These are phyloP conservation scores for Microcebus murinus DNA, from an alignment of 2,113 vertebrate species.

Conservation along the genomic window DNA sequence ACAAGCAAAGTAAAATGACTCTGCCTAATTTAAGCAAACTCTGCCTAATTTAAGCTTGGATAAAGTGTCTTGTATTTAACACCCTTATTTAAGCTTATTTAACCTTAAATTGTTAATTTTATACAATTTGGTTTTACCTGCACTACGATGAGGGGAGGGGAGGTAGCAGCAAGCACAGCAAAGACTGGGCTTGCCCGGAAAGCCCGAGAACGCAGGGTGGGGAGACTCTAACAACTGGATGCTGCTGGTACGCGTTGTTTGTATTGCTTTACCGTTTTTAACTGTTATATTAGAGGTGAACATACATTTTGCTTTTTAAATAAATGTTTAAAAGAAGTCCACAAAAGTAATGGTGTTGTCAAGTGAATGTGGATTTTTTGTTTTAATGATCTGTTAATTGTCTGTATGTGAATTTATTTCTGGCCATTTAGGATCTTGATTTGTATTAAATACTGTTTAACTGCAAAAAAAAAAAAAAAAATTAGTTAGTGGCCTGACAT, in stretches of 20 bases:
- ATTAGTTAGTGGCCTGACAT: not conserved
- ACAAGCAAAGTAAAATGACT: not conserved
- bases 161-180: slow-evolving; percentile 84
- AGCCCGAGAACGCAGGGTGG: slow-evolving; percentile 84
- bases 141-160: slow-evolving; percentile 85
- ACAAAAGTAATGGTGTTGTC: not conserved
- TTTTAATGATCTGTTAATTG: not conserved
- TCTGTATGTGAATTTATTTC: not conserved
- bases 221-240: slow-evolving; percentile 93
- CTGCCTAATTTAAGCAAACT: not conserved
- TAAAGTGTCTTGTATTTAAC: slow-evolving; percentile 98
- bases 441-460: not conserved
- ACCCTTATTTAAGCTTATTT: slow-evolving; percentile 99
- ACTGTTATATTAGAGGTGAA: slow-evolving; percentile 93
- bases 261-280: slow-evolving; percentile 95
- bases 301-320: slow-evolving; percentile 93
- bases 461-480: not conserved
- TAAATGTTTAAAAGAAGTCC: slow-evolving; percentile 91
- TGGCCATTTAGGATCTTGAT: not conserved
- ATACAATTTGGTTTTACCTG: slow-evolving; percentile 91
- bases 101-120: slow-evolving; percentile 96
- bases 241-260: slow-evolving; percentile 94
- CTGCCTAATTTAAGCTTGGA: slow-evolving; percentile 85
- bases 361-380: not conserved
- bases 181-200: slow-evolving; percentile 87